phyloP scores from a whole-genome alignment of 2,888 invertebrate species.

The Agapostemon virescens region DNA sequence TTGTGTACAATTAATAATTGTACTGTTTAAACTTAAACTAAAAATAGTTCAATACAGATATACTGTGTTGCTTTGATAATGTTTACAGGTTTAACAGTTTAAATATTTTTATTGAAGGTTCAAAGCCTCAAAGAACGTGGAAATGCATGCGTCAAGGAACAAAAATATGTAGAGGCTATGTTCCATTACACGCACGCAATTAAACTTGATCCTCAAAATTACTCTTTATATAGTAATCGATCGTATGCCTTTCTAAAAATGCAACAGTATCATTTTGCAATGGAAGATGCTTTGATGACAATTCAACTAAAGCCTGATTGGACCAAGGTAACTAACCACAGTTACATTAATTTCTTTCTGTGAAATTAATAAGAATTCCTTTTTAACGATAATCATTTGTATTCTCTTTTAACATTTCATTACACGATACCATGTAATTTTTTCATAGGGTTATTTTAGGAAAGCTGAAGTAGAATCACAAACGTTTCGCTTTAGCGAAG shows the following conservation, averaged over 20 bases:
- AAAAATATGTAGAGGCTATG: constrained; percentile 88
- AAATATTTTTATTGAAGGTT: constrained; percentile 63
- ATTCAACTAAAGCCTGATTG: constrained; percentile 88
- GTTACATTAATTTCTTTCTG: background rate
- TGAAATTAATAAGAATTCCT: background rate
- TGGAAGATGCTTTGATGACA: constrained; percentile 89
- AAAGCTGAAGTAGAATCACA: constrained; percentile 88
- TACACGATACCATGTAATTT: constrained; percentile 10
- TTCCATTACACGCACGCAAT: constrained; percentile 90
- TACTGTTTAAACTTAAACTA: background rate
- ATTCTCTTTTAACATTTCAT: constrained; percentile 21
- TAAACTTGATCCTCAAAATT: constrained; percentile 87
- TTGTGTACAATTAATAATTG: background rate
- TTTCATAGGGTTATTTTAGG: constrained; percentile 86
- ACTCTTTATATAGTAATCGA: constrained; percentile 89
- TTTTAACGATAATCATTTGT: background rate
- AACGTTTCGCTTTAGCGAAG: constrained; percentile 85
- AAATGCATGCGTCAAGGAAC: constrained; percentile 88
- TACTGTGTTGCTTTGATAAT: constrained; percentile 7
- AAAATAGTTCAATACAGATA: background rate
- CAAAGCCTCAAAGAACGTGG: constrained; percentile 85
- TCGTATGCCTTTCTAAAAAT: constrained; percentile 90
- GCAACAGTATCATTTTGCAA: constrained; percentile 88
- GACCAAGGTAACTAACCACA: constrained; percentile 85
- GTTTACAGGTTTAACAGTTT: background rate